A percentile compares a stretch with the other conserved stretches of the same genome.
These are phyloP conservation scores for Nasalis larvatus DNA, from an alignment of 2,113 vertebrate genomes.

Conservation along the genomic window DNA sequence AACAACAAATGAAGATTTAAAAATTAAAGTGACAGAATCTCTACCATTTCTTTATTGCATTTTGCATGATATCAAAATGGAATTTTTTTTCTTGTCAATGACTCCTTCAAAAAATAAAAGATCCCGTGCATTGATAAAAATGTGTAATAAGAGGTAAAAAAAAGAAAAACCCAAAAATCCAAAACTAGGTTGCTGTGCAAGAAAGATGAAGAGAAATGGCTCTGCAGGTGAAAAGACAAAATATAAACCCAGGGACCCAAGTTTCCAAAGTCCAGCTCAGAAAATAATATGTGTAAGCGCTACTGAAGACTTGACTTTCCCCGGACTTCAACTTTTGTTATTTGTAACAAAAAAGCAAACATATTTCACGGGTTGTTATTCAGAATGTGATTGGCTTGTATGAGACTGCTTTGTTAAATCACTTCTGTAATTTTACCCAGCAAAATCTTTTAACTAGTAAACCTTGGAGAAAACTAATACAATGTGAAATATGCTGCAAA, in stretches of 20 bases:
- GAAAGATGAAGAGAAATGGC: not conserved
- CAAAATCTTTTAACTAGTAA: not conserved
- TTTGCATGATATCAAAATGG: not conserved
- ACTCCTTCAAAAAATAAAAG: not conserved
- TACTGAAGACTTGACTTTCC: not conserved
- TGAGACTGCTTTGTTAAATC: not conserved
- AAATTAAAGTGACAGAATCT: not conserved
- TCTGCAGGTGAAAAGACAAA: not conserved
- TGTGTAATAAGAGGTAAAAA: not conserved
- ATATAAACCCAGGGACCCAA: not conserved
- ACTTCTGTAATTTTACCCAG: not conserved
- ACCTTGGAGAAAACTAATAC: not conserved
- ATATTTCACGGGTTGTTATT: not conserved
- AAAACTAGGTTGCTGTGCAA: fast-evolving
- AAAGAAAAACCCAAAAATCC: not conserved
- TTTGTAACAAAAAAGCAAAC: not conserved
- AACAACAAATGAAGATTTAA: not conserved
- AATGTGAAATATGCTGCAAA: not conserved
- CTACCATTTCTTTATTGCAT: not conserved
- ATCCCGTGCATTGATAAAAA: not conserved
- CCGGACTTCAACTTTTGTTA: not conserved
- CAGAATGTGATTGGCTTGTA: not conserved
- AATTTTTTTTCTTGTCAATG: not conserved
- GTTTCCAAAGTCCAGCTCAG: not conserved
- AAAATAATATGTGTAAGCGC: not conserved